phyloP scores from a whole-genome alignment of 2,113 vertebrate genomes.

The Ranitomeya imitator region DNA sequence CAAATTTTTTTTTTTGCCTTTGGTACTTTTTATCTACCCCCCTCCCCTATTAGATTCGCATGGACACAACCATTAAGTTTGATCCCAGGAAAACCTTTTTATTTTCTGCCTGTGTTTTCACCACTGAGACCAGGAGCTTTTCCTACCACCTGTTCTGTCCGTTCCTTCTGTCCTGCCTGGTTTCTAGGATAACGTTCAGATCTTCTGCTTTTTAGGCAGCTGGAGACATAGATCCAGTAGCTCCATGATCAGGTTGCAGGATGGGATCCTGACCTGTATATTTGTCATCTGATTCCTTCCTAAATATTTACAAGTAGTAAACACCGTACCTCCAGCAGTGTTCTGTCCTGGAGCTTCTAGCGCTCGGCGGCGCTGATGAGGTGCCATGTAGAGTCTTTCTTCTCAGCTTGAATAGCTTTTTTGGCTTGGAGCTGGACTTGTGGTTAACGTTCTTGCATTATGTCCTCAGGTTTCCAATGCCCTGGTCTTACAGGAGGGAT shows the following conservation, averaged over 20 bases:
- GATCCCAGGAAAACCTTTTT: too few relatives aligned
- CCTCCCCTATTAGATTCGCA: too few relatives aligned
- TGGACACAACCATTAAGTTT: too few relatives aligned
- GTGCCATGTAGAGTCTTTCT: background rate
- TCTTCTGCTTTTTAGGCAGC: background rate
- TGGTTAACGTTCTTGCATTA: background rate
- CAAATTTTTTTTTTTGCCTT: too few relatives aligned
- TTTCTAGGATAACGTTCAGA: too few relatives aligned
- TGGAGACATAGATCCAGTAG: background rate
- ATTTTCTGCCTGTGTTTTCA: too few relatives aligned
- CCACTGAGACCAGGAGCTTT: too few relatives aligned
- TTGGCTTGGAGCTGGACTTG: background rate
- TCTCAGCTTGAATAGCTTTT: background rate
- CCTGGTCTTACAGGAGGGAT: background rate
- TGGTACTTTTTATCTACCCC: too few relatives aligned
- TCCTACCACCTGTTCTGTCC: too few relatives aligned
- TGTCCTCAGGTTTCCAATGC: background rate
- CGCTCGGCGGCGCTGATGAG: background rate
- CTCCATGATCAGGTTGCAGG: background rate
- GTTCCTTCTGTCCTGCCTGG: too few relatives aligned
- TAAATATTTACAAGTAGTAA: slow-evolving; percentile 3
- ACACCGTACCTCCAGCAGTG: background rate
- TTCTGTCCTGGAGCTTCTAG: background rate
- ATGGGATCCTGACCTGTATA: background rate
- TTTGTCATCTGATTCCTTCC: slow-evolving; percentile 7